A percentile compares a stretch with the other conserved stretches of the same genome.
Conservation (phyloP, 2,888 invertebrate species). For the Cosmia pyralina region DNA sequence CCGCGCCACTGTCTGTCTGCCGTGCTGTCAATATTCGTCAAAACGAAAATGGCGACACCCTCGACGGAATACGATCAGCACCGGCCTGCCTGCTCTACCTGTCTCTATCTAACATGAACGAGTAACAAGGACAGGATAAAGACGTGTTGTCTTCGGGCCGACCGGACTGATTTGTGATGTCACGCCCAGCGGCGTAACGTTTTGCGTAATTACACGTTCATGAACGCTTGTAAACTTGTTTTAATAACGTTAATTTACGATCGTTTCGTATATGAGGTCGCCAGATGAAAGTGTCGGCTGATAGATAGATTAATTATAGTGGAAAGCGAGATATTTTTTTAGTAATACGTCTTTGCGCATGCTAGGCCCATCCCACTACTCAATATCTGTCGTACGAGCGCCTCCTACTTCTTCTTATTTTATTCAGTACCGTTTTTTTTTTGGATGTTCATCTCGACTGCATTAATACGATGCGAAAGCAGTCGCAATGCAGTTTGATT, state of each 20-base stretch:
- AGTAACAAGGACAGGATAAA: constrained; percentile 75
- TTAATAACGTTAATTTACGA: constrained; percentile 87
- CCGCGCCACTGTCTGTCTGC: constrained; percentile 90
- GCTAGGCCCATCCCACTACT: constrained; percentile 90
- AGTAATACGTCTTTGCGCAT: constrained; percentile 88
- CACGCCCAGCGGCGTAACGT: constrained; percentile 91
- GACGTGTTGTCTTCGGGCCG: constrained; percentile 87
- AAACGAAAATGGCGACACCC: constrained; percentile 93
- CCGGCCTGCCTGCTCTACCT: constrained; percentile 78
- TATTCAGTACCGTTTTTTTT: constrained; percentile 85
- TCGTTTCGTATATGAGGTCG: constrained; percentile 83
- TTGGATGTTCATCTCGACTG: constrained; percentile 83
- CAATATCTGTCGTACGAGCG: constrained; percentile 89
- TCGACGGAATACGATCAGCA: constrained; percentile 89
- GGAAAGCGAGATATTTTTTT: constrained; percentile 75
- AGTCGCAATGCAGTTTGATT: constrained; percentile 89
- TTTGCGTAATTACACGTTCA: constrained; percentile 89
- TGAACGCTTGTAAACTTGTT: constrained; percentile 87
- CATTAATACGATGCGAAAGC: constrained; percentile 80
- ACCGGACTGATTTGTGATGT: constrained; percentile 90
- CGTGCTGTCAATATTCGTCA: constrained; percentile 93
- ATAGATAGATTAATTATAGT: constrained; percentile 82
- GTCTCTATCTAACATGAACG: constrained; percentile 72
- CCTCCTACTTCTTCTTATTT: constrained; percentile 90
- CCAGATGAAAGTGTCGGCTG: constrained; percentile 83